Base-by-base conservation (phyloP, 2,113 vertebrate species). In the Grus americana region DNA sequence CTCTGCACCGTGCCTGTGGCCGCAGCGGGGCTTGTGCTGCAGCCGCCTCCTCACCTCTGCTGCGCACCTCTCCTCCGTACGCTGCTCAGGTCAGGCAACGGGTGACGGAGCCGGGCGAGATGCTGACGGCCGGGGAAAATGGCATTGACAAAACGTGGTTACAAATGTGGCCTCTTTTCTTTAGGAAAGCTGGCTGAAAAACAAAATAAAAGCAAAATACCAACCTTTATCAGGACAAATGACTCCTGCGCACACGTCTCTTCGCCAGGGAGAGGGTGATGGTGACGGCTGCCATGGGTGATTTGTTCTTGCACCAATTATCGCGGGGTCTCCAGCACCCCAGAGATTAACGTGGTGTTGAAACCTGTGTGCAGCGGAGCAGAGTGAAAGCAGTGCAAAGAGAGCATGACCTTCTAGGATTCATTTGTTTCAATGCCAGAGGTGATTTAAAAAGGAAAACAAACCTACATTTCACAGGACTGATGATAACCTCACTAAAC, bases 281-380 rank as follows among this genome's bases (percentile, higher is more conserved):
- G 47, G 32, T 20, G 52, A 23, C n/a, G 67, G 47, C 81, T 55
- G 52, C 78, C 47, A 3, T 12, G 36, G 44, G 44, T 42, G 50
- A 61, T n/a, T 72, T 76, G 49, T 9, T 83, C 75, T 40, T 52
- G 22, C n/a, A 32, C 27, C 40, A 50, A 26, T 70, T 47, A 36
- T 59, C 57, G 38, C 1, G 3, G 49, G 1, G 1, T 49, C 55
- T 74, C 38, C 32, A 42, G 63, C 0, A 0, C 36, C 30, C 38
- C 68, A 66, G 85, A 67, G 42, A 30, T 17, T 12, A 36, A 19
- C 1, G 1, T 0, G 1, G 20, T 44, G 23, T 15, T 65, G 59
- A 52, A 92, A 79, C 20, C 30, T 26, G 5, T 11, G 27, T 30
- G n/a, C 42, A 85, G 46, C 0, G 3, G 42, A 83, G 54, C 68